phyloP scores from a whole-genome alignment of 2,888 invertebrate genomes.

The Leptogaster cylindrica region DNA sequence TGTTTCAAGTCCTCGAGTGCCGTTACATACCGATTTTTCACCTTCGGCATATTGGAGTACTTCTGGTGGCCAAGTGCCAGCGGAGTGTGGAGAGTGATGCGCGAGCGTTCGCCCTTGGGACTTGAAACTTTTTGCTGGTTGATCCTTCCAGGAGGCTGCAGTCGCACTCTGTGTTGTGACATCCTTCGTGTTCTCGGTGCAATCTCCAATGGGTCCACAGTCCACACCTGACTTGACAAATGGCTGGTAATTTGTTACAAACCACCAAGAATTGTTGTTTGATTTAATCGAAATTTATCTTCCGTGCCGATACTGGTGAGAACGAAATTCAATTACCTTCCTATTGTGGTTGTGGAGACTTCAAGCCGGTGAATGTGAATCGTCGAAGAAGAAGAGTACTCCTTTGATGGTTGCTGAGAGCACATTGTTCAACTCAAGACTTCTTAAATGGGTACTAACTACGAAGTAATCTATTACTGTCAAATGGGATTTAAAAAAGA shows the following conservation, averaged over 20 bases:
- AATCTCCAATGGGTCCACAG: neutral
- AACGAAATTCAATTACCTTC: conserved; percentile 19
- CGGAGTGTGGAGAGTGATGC: neutral
- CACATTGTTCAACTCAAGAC: too few relatives aligned
- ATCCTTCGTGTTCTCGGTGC: conserved; percentile 17
- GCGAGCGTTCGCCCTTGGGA: neutral
- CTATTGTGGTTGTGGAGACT: conserved; percentile 4
- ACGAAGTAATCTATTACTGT: too few relatives aligned
- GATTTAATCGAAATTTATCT: conserved; percentile 10
- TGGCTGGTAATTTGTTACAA: conserved; percentile 42
- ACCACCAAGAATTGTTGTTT: conserved; percentile 6
- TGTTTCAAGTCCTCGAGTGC: conserved; percentile 39
- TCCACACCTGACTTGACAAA: conserved; percentile 44
- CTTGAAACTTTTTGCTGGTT: neutral
- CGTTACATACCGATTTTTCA: conserved; percentile 41
- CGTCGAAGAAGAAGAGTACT: too few relatives aligned
- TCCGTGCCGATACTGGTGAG: neutral
- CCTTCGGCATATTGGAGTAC: neutral
- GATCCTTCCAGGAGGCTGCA: conserved; percentile 14
- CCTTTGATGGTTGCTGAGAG: neutral
- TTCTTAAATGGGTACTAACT: too few relatives aligned
- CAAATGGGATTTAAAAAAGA: too few relatives aligned
- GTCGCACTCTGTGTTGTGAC: conserved; percentile 44
- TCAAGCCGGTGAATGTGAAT: too few relatives aligned
- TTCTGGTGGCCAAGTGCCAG: neutral